These are phyloP conservation scores for Telmatherina bonti DNA, from an alignment of 2,797 vertebrate species.

Conservation along the genomic window DNA sequence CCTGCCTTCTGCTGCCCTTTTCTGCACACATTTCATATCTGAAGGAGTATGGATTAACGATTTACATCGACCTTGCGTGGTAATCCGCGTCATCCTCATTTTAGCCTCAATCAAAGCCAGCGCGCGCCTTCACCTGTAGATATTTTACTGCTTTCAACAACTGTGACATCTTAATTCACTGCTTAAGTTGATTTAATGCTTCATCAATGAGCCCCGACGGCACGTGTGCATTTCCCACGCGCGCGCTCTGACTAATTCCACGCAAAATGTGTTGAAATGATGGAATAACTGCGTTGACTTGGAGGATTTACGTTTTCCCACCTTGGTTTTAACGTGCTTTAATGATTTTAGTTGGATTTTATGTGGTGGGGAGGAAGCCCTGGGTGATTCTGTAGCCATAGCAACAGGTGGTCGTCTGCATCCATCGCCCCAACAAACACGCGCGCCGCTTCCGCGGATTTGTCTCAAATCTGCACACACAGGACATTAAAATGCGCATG, in stretches of 20 bases:
- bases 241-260: neutral
- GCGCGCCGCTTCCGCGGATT: conserved; percentile 16
- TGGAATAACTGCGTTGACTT: neutral
- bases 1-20: neutral
- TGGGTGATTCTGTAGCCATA: conserved; percentile 81
- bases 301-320: conserved; percentile 16
- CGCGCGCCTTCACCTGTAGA: neutral
- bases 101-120: neutral
- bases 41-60: neutral
- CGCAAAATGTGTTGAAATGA: neutral
- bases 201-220: neutral
- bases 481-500: neutral
- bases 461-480: conserved; percentile 35
- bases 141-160: neutral
- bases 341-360: conserved; percentile 17
- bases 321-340: conserved; percentile 9
- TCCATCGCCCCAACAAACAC: conserved; percentile 31
- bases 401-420: conserved; percentile 81
- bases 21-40: neutral
- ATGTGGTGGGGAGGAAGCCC: conserved; percentile 47
- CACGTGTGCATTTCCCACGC: conserved; percentile 15
- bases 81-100: conserved; percentile 22
- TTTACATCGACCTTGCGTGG: conserved; percentile 15
- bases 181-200: conserved; percentile 6
- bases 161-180: neutral